Evolutionary conservation across 2,113 vertebrate species (phyloP), one percentile per base, ranked within the genome.

Genomic region (Rutilus rutilus): DNA sequence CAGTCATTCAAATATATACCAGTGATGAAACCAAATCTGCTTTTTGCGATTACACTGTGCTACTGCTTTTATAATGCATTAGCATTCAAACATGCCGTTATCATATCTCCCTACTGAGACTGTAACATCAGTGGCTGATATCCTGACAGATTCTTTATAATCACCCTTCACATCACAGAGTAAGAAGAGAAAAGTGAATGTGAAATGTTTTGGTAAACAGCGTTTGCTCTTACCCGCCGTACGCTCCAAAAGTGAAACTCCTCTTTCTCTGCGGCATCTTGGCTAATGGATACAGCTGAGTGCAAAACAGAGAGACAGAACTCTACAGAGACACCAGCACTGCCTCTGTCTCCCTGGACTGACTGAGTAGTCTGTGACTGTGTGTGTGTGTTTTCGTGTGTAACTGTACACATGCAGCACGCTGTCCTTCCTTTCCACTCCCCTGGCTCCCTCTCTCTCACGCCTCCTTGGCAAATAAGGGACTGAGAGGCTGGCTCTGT

Each of bases 161-260:
- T 82, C 65, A 79, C 60, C 78, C 54, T 33, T 11, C 82, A 80
- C 15, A 47, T 81, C 52, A 86, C 27, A 71, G 23, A 50, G 52
- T 54, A 23, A 84, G 59, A 23, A 39, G 76, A 59, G 73, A 27
- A 50, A 81, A 50, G 73, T 85, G 36, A 50, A 81, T 47, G 73
- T 87, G 36, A 86, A 84, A 87, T 69, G 50, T 27, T 65, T 59
- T 59, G 50, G 54, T 79, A 64, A 82, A 83, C 50, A 62, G 65
- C 57, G 6, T 25, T 65, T 60, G 50, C 14, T 81, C 90, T 90
- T 88, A 91, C 90, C 90, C 90, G 86, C 90, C 90, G 73, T 91
- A 91, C 2, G 90, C 90, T 87, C 90, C 90, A 65, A 91, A 91
- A 60, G 90, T 91, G 84, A 91, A 91, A 90, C 90, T 91, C 86